Base-by-base conservation (phyloP, 2,113 vertebrate species). In the Mus pahari region DNA sequence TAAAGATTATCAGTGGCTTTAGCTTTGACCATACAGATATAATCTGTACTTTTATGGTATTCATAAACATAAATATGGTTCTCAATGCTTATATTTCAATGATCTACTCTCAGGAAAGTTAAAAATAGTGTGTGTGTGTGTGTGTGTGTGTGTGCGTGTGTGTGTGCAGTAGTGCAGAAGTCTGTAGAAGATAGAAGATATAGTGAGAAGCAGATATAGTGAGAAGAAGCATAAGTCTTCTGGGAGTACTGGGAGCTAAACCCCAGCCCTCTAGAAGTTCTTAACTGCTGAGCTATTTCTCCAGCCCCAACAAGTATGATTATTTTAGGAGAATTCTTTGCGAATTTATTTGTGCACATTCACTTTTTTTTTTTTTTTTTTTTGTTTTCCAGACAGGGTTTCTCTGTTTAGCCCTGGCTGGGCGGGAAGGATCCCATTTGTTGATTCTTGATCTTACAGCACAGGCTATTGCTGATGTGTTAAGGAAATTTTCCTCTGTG, bases 281-380 rank as follows among this genome's bases (percentile, higher is more conserved):
- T 55, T 55, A 50, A 78, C 28, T 36, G n/a, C 78, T 81, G 53
- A 26, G 36, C 53, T 82, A 26, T 39, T 53, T 60, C 36, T 82
- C 53, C 53, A 60, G 79, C 79, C n/a, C 11, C 33, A 81, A 58
- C 36, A n/a, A 60, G 79, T 60, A 60, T 39, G 36, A 82, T 39
- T 39, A 39, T 60, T 58, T 82, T n/a, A 98, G 98, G 98, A 98
- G 97, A 98, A 97, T 97, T 97, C 97, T 98, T 98, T 98, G 96
- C 98, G 98, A 98, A 98, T 96, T 98, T 98, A 99, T 70, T 99
- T 98, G 98, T 99, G 98, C 98, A 99, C 97, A 99, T 98, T 99
- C 98, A 98, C 98, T 98, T 99, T 98, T 98, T n/a, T n/a, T n/a
- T n/a, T n/a, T n/a, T n/a, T n/a, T n/a, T n/a, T n/a, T n/a, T n/a